Percentiles rank a stretch among this genome's conserved stretches.
phyloP scores from a whole-genome alignment of 1,140 invertebrate species.

The Euschistus heros region DNA sequence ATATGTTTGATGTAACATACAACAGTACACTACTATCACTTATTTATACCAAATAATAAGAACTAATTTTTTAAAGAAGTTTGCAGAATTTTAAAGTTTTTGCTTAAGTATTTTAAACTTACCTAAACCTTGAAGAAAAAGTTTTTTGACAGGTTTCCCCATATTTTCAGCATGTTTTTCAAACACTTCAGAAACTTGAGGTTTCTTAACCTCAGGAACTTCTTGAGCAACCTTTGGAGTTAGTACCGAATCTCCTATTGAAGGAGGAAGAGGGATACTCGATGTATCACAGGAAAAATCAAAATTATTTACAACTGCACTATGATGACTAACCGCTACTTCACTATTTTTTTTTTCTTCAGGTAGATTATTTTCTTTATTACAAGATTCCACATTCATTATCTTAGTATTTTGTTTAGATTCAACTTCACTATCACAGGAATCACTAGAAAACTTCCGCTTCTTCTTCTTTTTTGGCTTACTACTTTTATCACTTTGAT shows the following conservation, averaged over 20 bases:
- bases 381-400: slow-evolving; percentile 39
- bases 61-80: no score
- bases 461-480: slow-evolving; percentile 21
- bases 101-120: neutral
- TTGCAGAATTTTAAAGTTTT: neutral
- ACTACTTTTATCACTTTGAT: slow-evolving; percentile 35
- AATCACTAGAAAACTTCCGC: slow-evolving; percentile 23
- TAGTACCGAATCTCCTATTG: neutral
- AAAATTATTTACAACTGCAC: slow-evolving; percentile 22
- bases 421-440: slow-evolving; percentile 36
- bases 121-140: neutral
- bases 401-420: slow-evolving; percentile 48
- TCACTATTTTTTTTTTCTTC: neutral
- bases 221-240: neutral
- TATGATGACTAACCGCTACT: slow-evolving; percentile 7
- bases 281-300: neutral
- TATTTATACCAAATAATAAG: no score
- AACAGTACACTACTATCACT: no score
- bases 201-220: neutral
- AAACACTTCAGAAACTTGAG: slow-evolving; percentile 5
- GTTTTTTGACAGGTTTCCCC: neutral
- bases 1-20: no score
- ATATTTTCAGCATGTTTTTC: slow-evolving; percentile 3
- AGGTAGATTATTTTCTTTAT: neutral
- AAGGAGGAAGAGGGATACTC: neutral